Percentiles rank a stretch among this genome's conserved stretches.
phyloP scores from a whole-genome alignment of 2,888 invertebrate genomes.

The Orthosia cruda region DNA sequence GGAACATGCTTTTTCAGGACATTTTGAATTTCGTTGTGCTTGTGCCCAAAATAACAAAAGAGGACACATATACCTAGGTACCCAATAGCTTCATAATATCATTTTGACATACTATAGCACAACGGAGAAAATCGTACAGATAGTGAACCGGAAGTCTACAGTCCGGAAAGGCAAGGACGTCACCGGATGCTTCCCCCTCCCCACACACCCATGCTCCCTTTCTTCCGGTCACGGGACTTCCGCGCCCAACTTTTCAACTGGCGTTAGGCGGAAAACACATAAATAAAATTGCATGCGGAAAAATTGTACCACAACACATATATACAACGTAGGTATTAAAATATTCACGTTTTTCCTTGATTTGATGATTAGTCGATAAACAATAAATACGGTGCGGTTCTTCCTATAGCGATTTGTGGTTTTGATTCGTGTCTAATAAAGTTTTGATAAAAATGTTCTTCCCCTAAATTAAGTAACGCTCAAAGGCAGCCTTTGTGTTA shows the following conservation, averaged over 20 bases:
- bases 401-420: conserved; percentile 37
- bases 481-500: too few species aligned
- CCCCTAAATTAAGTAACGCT: neutral
- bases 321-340: conserved; percentile 20
- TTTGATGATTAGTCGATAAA: conserved; percentile 36
- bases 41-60: neutral
- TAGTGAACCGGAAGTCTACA: conserved; percentile 78
- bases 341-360: conserved; percentile 52
- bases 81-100: conserved; percentile 12
- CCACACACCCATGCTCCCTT: conserved; percentile 64
- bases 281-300: conserved; percentile 51
- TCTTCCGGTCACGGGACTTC: conserved; percentile 82
- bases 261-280: conserved; percentile 55
- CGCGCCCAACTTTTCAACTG: conserved; percentile 76
- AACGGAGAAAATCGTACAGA: conserved; percentile 73
- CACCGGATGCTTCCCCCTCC: conserved; percentile 76
- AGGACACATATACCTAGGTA: neutral
- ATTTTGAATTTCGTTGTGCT: neutral
- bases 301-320: conserved; percentile 20
- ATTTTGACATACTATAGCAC: conserved; percentile 27
- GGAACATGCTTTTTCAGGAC: neutral
- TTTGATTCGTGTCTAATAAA: conserved; percentile 2
- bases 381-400: conserved; percentile 11
- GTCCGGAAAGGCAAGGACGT: conserved; percentile 81
- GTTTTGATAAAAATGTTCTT: conserved; percentile 11